phyloP scores from a whole-genome alignment of 2,888 invertebrate genomes.

The Drosophila yooni region DNA sequence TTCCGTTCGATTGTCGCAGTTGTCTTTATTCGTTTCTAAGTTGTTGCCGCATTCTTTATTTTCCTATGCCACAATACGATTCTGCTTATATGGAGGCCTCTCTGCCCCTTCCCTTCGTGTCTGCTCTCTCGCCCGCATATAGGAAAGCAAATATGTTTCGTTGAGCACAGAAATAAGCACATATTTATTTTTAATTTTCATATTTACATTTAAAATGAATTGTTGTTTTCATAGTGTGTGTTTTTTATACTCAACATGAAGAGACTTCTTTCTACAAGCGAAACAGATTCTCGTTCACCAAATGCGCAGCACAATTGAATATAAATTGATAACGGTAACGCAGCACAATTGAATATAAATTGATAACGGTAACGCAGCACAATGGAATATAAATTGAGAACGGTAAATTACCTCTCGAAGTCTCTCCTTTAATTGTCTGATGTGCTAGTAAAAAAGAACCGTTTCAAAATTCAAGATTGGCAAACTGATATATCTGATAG shows the following conservation, averaged over 20 bases:
- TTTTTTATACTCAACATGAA: not conserved
- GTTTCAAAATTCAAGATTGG: not conserved
- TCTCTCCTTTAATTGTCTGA: not conserved
- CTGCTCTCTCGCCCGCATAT: too few relatives aligned
- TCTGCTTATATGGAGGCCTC: not conserved
- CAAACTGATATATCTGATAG: not conserved
- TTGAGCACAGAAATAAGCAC: not conserved
- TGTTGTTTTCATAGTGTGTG: not conserved
- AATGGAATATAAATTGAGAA: not conserved
- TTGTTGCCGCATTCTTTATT: not conserved
- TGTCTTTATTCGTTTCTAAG: not conserved
- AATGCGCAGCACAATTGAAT: not conserved
- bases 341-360: not conserved
- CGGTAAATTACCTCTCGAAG: not conserved
- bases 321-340: not conserved
- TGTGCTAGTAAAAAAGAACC: not conserved
- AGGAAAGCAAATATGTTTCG: not conserved
- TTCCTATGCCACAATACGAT: not conserved
- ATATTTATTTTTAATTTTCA: not conserved
- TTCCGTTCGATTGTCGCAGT: not conserved
- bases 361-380: not conserved
- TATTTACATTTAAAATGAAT: not conserved
- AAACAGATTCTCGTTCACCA: not conserved
- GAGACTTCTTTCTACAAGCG: not conserved
- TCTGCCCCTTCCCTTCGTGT: not conserved